phyloP scores from a whole-genome alignment of 2,888 invertebrate species.

The Myopa tessellatipennis region DNA sequence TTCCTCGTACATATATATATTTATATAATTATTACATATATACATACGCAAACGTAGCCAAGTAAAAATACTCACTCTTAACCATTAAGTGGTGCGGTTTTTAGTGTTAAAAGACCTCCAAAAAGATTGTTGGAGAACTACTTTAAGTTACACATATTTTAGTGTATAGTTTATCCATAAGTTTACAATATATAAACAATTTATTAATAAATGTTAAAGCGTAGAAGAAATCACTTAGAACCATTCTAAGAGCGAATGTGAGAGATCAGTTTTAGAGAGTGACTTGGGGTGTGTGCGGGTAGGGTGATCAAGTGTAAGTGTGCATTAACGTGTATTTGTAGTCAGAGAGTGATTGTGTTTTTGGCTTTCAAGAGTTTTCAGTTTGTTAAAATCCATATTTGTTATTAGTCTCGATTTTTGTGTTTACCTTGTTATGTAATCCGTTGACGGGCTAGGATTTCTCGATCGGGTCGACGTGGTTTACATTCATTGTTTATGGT shows the following conservation, averaged over 20 bases:
- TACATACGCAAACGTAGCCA: slow-evolving; percentile 36
- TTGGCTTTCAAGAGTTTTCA: slow-evolving; percentile 13
- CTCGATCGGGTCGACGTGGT: neutral
- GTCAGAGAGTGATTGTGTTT: neutral
- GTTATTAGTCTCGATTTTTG: slow-evolving; percentile 33
- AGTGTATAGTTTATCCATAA: neutral
- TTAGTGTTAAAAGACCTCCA: slow-evolving; percentile 32
- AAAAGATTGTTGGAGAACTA: neutral
- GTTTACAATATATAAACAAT: neutral
- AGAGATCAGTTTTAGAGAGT: neutral
- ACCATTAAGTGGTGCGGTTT: slow-evolving; percentile 49
- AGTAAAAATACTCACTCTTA: slow-evolving; percentile 39
- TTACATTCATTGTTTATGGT: too few relatives aligned
- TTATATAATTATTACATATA: slow-evolving; percentile 39
- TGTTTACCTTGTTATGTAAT: slow-evolving; percentile 3
- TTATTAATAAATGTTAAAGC: slow-evolving; percentile 4
- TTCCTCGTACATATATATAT: neutral
- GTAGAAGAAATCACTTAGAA: slow-evolving; percentile 41
- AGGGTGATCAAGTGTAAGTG: slow-evolving; percentile 10
- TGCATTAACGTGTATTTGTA: neutral
- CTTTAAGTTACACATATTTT: neutral
- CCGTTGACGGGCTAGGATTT: too few relatives aligned
- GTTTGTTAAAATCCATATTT: slow-evolving; percentile 12
- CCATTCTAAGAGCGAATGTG: neutral
- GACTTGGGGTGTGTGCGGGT: slow-evolving; percentile 20